Conservation (phyloP, 2,888 invertebrate genomes). For the Ichneumoninae sp. region DNA sequence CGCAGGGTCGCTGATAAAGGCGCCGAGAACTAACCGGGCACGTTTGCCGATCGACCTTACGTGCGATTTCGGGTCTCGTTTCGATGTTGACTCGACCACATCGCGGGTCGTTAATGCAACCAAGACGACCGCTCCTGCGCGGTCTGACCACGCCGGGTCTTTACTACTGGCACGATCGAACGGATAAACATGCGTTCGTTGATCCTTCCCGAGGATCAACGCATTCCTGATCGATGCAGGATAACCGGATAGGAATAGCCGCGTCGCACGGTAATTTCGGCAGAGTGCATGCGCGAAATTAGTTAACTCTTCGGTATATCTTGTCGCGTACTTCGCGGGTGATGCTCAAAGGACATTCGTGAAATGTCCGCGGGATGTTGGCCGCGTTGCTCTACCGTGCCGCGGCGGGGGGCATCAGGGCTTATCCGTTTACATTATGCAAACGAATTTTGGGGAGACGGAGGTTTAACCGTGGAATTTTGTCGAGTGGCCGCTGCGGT, state of each 20-base stretch:
- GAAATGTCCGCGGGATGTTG: slow-evolving; percentile 13
- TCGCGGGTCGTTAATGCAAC: neutral
- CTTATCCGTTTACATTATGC: slow-evolving; percentile 57
- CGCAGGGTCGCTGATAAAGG: slow-evolving; percentile 3
- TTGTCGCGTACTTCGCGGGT: neutral
- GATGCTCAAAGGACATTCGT: slow-evolving; percentile 12
- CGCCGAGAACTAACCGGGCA: neutral
- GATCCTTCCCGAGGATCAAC: neutral
- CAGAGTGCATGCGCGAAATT: neutral
- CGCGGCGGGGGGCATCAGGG: slow-evolving; percentile 19
- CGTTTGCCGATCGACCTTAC: slow-evolving; percentile 17
- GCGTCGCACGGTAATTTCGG: neutral
- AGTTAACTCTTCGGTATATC: neutral
- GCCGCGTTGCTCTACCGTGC: neutral
- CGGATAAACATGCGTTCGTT: neutral
- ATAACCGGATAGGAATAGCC: neutral
- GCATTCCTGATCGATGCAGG: neutral
- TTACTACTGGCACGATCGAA: slow-evolving; percentile 45
- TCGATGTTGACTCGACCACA: neutral
- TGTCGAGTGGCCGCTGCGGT: slow-evolving; percentile 45
- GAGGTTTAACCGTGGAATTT: slow-evolving; percentile 47
- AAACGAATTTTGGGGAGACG: slow-evolving; percentile 39
- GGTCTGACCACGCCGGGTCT: slow-evolving; percentile 46
- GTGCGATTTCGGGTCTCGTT: slow-evolving; percentile 21
- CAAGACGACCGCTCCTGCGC: slow-evolving; percentile 14